Evolutionary conservation across 2,113 vertebrate genomes (phyloP).

Genomic region (Pelusios castaneus): DNA sequence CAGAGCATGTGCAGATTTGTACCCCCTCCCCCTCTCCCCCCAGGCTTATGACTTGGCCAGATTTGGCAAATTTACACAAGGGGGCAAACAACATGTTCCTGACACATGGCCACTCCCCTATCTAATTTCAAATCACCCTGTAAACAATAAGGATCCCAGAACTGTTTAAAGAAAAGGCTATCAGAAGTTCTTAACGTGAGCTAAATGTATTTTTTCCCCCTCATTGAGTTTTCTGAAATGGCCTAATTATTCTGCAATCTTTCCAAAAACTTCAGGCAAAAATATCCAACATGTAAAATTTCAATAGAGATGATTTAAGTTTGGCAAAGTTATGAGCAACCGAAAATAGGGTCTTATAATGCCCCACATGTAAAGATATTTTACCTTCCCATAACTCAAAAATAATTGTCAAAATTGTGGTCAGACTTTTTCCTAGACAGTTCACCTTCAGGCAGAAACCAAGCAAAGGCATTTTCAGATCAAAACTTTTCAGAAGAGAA

Average conservation of each 20-base stretch:
- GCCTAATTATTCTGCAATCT: not conserved
- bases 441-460: not conserved
- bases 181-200: not conserved
- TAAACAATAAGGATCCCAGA: not conserved
- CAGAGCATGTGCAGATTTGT: too few species aligned
- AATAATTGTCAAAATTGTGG: not conserved
- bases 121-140: not conserved
- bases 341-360: not conserved
- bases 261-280: not conserved
- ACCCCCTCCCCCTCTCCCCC: not conserved
- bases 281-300: not conserved
- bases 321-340: not conserved
- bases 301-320: not conserved
- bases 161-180: not conserved
- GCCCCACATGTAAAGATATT: too few species aligned
- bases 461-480: not conserved
- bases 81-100: not conserved
- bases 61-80: not conserved
- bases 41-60: not conserved
- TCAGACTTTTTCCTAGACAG: not conserved
- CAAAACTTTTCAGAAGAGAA: not conserved
- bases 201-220: not conserved
- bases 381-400: not conserved
- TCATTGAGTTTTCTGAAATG: not conserved
- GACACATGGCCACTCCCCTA: not conserved